Conservation (phyloP, 2,888 invertebrate genomes). For the Noctua pronuba region DNA sequence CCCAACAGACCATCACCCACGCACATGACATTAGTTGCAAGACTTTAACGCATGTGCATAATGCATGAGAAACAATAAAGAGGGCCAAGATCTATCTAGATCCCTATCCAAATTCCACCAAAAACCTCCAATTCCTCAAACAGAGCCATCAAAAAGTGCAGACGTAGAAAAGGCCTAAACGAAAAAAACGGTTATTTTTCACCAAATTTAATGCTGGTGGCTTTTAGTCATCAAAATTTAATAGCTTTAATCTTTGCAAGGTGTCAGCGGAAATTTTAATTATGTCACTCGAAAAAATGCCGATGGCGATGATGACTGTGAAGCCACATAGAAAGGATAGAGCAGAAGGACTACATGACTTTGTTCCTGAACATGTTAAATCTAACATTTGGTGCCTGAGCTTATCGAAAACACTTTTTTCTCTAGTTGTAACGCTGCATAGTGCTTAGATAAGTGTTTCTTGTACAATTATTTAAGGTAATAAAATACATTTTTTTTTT, state of each 20-base stretch:
- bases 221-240: conserved; percentile 77
- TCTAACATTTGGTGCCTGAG: no score
- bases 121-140: conserved; percentile 11
- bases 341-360: conserved; percentile 34
- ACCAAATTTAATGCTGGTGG: conserved; percentile 63
- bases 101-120: not conserved
- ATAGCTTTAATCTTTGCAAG: conserved; percentile 75
- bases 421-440: no score
- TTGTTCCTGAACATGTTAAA: not conserved
- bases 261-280: conserved; percentile 85
- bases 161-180: conserved; percentile 30
- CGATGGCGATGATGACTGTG: conserved; percentile 72
- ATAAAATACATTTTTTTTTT: no score
- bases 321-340: conserved; percentile 2
- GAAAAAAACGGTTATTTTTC: conserved; percentile 57
- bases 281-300: conserved; percentile 78
- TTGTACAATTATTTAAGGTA: no score
- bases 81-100: not conserved
- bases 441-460: no score
- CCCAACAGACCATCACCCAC: not conserved
- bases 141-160: conserved; percentile 19
- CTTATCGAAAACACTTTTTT: no score
- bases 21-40: not conserved
- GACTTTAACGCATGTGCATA: not conserved
- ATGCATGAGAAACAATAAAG: not conserved